Percentiles rank a stretch among this genome's conserved stretches.
Conservation (phyloP, 2,113 vertebrate species). For the Hiodon alosoides region DNA sequence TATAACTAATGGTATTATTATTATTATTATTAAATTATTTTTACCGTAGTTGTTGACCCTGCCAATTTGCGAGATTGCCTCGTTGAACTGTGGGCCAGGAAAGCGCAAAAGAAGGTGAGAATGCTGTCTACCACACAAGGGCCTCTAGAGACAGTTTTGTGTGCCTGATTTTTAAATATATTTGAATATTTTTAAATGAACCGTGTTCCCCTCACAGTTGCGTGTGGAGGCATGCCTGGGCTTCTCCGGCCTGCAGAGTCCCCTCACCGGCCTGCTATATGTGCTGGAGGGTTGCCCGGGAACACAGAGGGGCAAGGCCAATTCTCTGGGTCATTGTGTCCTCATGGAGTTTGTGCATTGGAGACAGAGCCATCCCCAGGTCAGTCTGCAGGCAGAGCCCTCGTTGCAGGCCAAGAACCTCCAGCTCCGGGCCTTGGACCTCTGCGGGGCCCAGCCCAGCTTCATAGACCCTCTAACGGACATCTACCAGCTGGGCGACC, state of each 20-base stretch:
- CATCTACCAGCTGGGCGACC: slow-evolving; percentile 52
- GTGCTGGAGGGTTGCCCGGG: slow-evolving; percentile 54
- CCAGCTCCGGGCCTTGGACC: slow-evolving; percentile 48
- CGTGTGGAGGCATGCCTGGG: slow-evolving; percentile 38
- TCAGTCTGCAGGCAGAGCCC: slow-evolving; percentile 40
- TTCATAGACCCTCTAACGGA: slow-evolving; percentile 48
- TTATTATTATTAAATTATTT: no score
- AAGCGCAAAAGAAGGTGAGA: slow-evolving; percentile 60
- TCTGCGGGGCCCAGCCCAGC: slow-evolving; percentile 43
- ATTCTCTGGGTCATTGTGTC: slow-evolving; percentile 48
- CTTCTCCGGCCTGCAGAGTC: slow-evolving; percentile 55
- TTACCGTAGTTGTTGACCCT: slow-evolving; percentile 53
- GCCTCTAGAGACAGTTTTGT: slow-evolving; percentile 19
- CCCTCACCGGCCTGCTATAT: slow-evolving; percentile 52
- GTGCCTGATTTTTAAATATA: background rate
- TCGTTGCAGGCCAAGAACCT: slow-evolving; percentile 37
- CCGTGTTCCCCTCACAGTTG: slow-evolving; percentile 39
- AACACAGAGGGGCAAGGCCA: slow-evolving; percentile 50
- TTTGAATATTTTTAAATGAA: background rate
- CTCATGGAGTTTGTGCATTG: slow-evolving; percentile 59
- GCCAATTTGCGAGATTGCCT: slow-evolving; percentile 48
- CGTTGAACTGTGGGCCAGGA: slow-evolving; percentile 53
- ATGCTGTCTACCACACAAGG: slow-evolving; percentile 23
- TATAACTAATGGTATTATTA: slow-evolving; percentile 26
- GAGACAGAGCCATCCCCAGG: slow-evolving; percentile 47